Conservation (phyloP, 1,140 invertebrate genomes). For the Pectinophora gossypiella region DNA sequence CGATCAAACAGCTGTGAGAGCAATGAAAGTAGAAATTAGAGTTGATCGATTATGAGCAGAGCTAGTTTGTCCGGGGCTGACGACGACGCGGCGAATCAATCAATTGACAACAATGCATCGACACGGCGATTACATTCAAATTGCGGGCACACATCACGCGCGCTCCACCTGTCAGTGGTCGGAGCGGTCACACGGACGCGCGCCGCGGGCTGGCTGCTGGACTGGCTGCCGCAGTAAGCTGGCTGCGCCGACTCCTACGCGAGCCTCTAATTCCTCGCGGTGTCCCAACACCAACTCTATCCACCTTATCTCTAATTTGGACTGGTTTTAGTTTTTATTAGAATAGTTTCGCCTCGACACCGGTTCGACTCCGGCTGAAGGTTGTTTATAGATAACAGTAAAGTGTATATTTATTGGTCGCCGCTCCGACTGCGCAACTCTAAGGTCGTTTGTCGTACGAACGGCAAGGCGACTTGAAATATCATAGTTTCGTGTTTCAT, state of each 20-base stretch:
- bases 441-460: constrained; percentile 46
- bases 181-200: background rate
- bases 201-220: too few relatives aligned
- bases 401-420: constrained; percentile 66
- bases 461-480: constrained; percentile 53
- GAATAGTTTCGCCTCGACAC: constrained; percentile 70
- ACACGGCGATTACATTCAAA: background rate
- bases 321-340: constrained; percentile 71
- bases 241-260: constrained; percentile 28
- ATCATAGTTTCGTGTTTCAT: constrained; percentile 72
- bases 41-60: background rate
- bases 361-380: constrained; percentile 61
- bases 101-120: background rate
- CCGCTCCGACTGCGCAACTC: constrained; percentile 46
- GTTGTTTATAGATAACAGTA: constrained; percentile 73
- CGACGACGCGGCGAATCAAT: background rate
- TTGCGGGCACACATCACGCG: background rate
- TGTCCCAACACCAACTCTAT: constrained; percentile 37
- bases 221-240: too few relatives aligned
- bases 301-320: constrained; percentile 69
- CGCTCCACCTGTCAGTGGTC: background rate
- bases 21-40: background rate
- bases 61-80: background rate
- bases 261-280: constrained; percentile 28
- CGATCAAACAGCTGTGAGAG: too few relatives aligned